Evolutionary conservation across 2,888 invertebrate species (phyloP).

Genomic region (Trachelus tabidus): DNA sequence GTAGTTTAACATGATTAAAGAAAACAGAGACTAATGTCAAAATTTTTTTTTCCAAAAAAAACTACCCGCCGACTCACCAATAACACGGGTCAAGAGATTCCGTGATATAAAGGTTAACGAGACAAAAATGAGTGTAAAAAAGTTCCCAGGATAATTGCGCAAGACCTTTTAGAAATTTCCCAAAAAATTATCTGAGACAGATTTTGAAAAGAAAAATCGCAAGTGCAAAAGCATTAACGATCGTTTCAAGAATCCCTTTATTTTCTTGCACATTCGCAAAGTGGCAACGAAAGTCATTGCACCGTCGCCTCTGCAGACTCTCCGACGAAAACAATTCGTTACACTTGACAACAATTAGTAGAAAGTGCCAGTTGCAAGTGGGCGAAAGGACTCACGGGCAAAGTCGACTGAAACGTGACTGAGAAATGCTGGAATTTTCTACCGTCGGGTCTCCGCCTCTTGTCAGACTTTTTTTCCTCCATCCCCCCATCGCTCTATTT

Average conservation of each 20-base stretch:
- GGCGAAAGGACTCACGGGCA: constrained; percentile 11
- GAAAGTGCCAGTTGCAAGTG: constrained; percentile 40
- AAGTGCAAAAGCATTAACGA: neutral
- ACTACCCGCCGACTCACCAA: neutral
- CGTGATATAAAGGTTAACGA: too few relatives aligned
- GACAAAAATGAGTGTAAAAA: too few relatives aligned
- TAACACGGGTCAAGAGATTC: too few relatives aligned
- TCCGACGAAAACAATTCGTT: constrained; percentile 41
- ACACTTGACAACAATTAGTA: constrained; percentile 47
- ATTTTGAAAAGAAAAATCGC: neutral
- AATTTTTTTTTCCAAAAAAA: neutral
- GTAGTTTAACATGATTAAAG: neutral
- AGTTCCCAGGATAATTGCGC: too few relatives aligned
- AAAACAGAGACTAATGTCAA: neutral
- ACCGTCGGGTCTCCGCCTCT: neutral
- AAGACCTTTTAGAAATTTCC: neutral
- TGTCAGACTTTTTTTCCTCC: neutral
- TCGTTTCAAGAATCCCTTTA: neutral
- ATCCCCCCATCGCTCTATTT: neutral
- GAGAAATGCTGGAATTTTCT: constrained; percentile 1
- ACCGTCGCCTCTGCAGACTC: neutral
- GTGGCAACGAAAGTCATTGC: neutral
- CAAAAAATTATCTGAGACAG: neutral
- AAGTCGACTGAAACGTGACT: neutral
- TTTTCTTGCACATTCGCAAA: neutral